Conservation (phyloP, 35 echinoderm and acorn worm genomes). For the Heliocidaris erythrogramma region DNA sequence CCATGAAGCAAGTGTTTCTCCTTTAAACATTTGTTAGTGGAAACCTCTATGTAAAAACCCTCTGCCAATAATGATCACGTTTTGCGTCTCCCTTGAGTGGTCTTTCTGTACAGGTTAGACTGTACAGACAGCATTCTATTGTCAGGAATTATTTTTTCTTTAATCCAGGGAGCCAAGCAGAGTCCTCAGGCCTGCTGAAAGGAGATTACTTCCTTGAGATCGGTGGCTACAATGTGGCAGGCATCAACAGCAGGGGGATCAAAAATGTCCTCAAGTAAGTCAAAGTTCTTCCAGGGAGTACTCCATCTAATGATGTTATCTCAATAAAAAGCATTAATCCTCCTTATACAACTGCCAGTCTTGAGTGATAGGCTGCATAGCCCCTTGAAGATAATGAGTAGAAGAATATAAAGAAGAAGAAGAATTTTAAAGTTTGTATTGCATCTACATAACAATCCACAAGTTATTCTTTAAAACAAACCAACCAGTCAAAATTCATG, state of each 20-base stretch:
- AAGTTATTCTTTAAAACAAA: too few relatives aligned
- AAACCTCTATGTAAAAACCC: not conserved
- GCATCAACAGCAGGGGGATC: conserved; percentile 28
- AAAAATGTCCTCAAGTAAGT: conserved; percentile 36
- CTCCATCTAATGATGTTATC: too few relatives aligned
- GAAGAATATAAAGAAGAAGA: not conserved
- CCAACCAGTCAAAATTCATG: too few relatives aligned
- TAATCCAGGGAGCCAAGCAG: conserved; percentile 36
- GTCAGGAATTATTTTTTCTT: not conserved
- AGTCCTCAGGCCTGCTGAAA: not conserved
- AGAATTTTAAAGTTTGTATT: not conserved
- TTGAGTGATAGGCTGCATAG: too few relatives aligned
- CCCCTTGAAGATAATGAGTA: too few relatives aligned
- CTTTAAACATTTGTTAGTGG: not conserved
- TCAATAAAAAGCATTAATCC: too few relatives aligned
- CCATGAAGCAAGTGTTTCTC: not conserved
- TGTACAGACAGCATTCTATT: too few relatives aligned
- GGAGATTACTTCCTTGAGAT: conserved; percentile 35
- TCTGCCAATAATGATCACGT: too few relatives aligned
- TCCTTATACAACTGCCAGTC: too few relatives aligned
- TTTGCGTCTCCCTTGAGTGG: not conserved
- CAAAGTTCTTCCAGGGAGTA: not conserved
- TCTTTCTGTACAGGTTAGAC: not conserved
- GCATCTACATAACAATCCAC: too few relatives aligned
- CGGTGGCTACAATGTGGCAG: conserved; percentile 38